Base-by-base conservation (phyloP, 2,888 invertebrate genomes). In the Leptarthrus brevirostris region DNA sequence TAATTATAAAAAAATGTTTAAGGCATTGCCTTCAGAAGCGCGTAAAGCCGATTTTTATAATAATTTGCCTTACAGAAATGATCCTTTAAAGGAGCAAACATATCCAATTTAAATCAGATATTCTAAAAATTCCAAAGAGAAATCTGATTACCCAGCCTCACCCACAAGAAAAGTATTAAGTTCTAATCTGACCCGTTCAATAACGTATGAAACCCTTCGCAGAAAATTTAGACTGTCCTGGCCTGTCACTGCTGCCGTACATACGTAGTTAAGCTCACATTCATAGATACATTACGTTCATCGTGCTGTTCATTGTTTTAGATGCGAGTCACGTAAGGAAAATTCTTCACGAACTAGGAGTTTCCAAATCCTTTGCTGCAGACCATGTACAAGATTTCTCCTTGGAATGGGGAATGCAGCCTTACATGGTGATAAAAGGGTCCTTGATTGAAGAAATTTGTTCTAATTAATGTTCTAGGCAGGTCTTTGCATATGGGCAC, bases 361-460 rank as follows among this genome's bases (percentile, higher is more conserved):
- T 49, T 49, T 49, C 49, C 8, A 49, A 49, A 49, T 49, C 49
- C 12, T 18, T 20, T 20, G 18, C 49, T 20, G 49, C 18, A 49
- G 18, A 18, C 49, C 3, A 3, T 4, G n/a, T 4, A 49, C 16
- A 49, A 4, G 20, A 49, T 49, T 49, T 49, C 20, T 49, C 12
- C 16, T 6, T n/a, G 8, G 20, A 18, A 18, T 20, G 49, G n/a
- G 16, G 49, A 49, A 18, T 20, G 18, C 18, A 49, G 49, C 8
- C 20, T 6, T 6, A 18, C 49, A 18, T 16, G 18, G 18, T 12
- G 49, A 16, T 3, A 58, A 58, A 58, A 36, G 8, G 58, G 34
- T 14, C 30, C 69, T 52, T 69, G 69, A 69, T 69, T 69, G 69
- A 52, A 30, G 52, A 52, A 69, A 69, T 69, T 69, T 69, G 69